Base-by-base conservation (phyloP, 2,113 vertebrate species). In the Spermophilus dauricus region DNA sequence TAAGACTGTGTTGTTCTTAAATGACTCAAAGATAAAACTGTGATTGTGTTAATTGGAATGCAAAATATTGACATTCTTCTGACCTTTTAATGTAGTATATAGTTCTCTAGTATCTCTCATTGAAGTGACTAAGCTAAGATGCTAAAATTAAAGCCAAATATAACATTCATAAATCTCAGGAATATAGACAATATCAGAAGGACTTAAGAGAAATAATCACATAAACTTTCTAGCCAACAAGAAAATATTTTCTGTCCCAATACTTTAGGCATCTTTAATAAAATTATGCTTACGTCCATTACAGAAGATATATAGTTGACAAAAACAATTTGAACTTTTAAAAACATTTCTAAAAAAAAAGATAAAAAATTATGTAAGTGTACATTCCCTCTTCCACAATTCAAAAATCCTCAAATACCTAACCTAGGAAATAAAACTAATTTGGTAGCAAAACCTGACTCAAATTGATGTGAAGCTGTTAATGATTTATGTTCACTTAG, bases 181-280 rank as follows among this genome's bases (percentile, higher is more conserved):
- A 69, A 94, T 58, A 85, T 14, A 84, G 82, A 86, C n/a, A 65
- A 86, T 76, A 95, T 85, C 63, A 84, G 39, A 89, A 9, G 24
- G 56, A 53, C 85, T 95, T 92, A 94, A 32, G 91, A 94, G 67
- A 93, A 96, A 95, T 28, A 76, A 95, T 34, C 22, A 89, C 18
- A 53, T 48, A 82, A 95, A n/a, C 28, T 67, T 93, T 63, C 80
- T 63, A 51, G 16, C 17, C 77, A 14, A 26, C 53, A 37, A 56
- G 72, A n/a, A 87, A 95, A 5, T 37, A 13, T 72, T 73, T 88
- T 91, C 72, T 48, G 11, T 39, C n/a, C 9, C 28, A 86, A 39
- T 39, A 90, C 13, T 86, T 91, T 77, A 32, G 2, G 34, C 8
- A 86, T 89, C 32, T 93, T 94, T 93, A 88, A 95, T 73, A 96